A percentile compares a stretch with the other conserved stretches of the same genome.
Conservation (phyloP, 1,140 invertebrate species). For the Leptonema lineaticorne region DNA sequence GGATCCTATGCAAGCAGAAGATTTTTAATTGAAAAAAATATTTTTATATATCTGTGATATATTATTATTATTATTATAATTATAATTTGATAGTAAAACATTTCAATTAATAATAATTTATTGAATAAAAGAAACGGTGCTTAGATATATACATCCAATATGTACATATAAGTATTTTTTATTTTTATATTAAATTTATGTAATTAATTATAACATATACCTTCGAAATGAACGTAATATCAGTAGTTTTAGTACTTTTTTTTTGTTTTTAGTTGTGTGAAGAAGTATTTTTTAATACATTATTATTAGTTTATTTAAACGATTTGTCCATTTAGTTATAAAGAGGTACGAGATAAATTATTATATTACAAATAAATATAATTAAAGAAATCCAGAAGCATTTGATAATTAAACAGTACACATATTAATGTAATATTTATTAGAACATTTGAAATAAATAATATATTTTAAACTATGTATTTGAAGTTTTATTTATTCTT, state of each 20-base stretch:
- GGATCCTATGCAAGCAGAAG: slow-evolving; percentile 49
- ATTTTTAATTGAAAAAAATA: slow-evolving; percentile 41
- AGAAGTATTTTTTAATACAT: background rate
- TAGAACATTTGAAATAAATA: no score
- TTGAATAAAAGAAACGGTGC: background rate
- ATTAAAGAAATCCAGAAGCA: slow-evolving; percentile 50
- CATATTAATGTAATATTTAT: slow-evolving; percentile 44
- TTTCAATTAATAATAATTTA: no score
- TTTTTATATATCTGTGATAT: slow-evolving; percentile 10
- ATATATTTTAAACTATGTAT: no score
- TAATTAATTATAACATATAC: background rate
- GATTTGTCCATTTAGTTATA: background rate
- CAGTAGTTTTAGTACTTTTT: background rate
- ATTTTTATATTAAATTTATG: background rate
- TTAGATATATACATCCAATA: background rate
- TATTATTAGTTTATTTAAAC: background rate
- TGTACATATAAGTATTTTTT: background rate
- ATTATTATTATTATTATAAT: background rate
- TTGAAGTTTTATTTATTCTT: no score
- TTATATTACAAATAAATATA: background rate
- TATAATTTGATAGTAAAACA: background rate
- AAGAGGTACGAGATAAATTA: no score
- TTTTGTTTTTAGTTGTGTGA: background rate
- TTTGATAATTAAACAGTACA: slow-evolving; percentile 58
- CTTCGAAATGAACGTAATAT: background rate